These are phyloP conservation scores for Listrodromus nycthemerus DNA, from an alignment of 2,888 invertebrate species.

Conservation along the genomic window DNA sequence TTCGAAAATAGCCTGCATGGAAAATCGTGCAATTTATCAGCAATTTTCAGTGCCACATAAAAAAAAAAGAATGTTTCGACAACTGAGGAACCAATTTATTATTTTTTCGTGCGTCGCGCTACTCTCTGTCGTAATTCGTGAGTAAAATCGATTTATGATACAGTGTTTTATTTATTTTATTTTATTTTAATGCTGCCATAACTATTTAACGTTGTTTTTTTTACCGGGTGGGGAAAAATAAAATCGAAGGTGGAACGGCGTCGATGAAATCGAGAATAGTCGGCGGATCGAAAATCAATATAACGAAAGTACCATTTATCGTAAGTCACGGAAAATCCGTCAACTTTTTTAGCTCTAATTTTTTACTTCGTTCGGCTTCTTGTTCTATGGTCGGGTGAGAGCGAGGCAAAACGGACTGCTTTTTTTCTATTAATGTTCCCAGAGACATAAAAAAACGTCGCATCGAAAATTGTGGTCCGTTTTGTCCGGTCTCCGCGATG, in stretches of 20 bases:
- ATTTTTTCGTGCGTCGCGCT: constrained; percentile 11
- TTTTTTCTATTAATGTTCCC: no score
- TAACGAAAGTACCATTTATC: constrained; percentile 85
- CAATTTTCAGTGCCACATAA: neutral
- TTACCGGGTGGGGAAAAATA: neutral
- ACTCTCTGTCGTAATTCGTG: constrained; percentile 50
- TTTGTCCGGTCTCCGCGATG: neutral
- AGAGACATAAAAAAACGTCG: no score
- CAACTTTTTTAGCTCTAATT: neutral
- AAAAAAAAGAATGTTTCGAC: constrained; percentile 11
- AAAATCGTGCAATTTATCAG: constrained; percentile 15
- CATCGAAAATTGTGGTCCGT: neutral
- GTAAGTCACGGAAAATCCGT: constrained; percentile 74
- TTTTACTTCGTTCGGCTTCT: neutral
- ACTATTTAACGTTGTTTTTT: constrained; percentile 6
- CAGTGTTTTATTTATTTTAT: neutral
- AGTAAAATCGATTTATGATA: constrained; percentile 38
- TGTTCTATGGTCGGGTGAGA: no score
- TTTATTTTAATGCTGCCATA: neutral
- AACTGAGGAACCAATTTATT: neutral
- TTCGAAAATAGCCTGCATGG: neutral
- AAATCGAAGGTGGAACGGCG: constrained; percentile 42
- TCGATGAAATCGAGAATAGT: constrained; percentile 82
- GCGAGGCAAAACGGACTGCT: no score
- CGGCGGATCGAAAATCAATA: constrained; percentile 85